A percentile compares a stretch with the other conserved stretches of the same genome.
These are phyloP conservation scores for Colostygia pectinataria DNA, from an alignment of 2,888 invertebrate species.

Conservation along the genomic window DNA sequence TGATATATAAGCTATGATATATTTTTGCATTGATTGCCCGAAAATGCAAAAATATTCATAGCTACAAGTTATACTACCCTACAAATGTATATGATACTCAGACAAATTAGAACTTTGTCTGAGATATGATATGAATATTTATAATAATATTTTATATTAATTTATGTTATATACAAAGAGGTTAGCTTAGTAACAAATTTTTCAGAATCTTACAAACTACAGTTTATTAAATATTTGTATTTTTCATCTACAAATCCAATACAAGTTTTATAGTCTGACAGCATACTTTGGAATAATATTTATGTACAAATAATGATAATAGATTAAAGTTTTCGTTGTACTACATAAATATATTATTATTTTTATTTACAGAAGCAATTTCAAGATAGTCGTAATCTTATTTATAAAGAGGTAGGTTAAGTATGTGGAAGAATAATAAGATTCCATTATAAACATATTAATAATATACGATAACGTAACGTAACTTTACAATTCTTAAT, in stretches of 20 bases:
- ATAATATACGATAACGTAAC: too few species aligned
- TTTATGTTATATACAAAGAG: slow-evolving; percentile 45
- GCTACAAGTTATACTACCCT: slow-evolving; percentile 17
- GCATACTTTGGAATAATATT: slow-evolving; percentile 38
- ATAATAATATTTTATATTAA: too few species aligned
- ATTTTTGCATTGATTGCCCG: slow-evolving; percentile 77
- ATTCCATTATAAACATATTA: too few species aligned
- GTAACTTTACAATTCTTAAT: too few species aligned
- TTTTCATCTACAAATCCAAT: slow-evolving; percentile 5
- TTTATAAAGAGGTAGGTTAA: too few species aligned
- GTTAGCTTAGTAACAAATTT: slow-evolving; percentile 43
- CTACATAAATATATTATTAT: background rate
- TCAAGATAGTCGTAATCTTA: too few species aligned
- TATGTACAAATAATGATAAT: slow-evolving; percentile 14
- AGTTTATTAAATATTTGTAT: background rate
- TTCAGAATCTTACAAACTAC: slow-evolving; percentile 20
- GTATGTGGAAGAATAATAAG: too few species aligned
- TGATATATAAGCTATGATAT: slow-evolving; percentile 23
- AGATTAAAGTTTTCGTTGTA: slow-evolving; percentile 5
- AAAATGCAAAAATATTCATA: slow-evolving; percentile 63
- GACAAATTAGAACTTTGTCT: too few species aligned
- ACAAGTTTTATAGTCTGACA: slow-evolving; percentile 52
- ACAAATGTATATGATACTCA: too few species aligned
- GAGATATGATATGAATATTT: too few species aligned
- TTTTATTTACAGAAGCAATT: too few species aligned